phyloP scores from a whole-genome alignment of 2,113 vertebrate genomes.

The Ceyx melanurus region DNA sequence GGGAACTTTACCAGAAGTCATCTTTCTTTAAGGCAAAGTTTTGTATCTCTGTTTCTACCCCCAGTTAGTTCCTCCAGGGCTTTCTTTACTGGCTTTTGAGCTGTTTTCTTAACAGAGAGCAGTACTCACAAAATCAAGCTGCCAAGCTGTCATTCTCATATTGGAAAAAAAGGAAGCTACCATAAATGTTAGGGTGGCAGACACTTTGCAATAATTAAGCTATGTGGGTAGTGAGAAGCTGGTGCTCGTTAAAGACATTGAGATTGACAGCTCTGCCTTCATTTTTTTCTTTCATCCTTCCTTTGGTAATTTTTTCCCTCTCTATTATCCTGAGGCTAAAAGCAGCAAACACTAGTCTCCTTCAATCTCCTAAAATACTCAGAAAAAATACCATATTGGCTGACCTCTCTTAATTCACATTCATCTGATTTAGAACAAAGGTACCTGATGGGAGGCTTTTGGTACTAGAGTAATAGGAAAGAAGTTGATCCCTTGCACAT shows the following conservation, averaged over 20 bases:
- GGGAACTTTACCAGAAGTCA: background rate
- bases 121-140: background rate
- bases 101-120: background rate
- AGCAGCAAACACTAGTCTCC: background rate
- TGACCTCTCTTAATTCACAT: background rate
- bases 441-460: background rate
- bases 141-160: background rate
- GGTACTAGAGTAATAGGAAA: background rate
- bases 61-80: background rate
- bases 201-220: background rate
- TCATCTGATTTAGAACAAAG: background rate
- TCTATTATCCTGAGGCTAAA: background rate
- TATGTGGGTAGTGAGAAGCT: background rate
- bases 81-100: background rate
- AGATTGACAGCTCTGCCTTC: background rate
- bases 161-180: background rate
- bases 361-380: background rate
- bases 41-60: background rate
- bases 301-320: background rate
- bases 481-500: rapidly evolving
- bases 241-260: background rate
- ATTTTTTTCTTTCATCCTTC: background rate
- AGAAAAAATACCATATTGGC: rapidly evolving
- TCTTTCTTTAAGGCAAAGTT: background rate
- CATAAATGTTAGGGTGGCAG: rapidly evolving